Conservation (phyloP, 2,888 invertebrate species). For the Eupelmus urozonus region DNA sequence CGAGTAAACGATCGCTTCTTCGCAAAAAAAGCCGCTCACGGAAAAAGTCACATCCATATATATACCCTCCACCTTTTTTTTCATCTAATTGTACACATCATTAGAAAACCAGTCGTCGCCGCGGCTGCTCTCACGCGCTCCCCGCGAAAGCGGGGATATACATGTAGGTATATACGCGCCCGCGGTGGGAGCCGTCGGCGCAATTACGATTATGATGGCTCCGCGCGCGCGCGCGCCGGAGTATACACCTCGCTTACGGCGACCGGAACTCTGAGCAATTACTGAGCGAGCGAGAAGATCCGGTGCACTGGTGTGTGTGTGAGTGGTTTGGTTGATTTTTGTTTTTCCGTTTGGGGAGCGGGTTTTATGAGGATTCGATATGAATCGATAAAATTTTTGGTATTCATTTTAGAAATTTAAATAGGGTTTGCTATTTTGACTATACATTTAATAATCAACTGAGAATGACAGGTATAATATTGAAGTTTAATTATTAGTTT, state of each 20-base stretch:
- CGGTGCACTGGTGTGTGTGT: too few species aligned
- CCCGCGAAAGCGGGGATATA: neutral
- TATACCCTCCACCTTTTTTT: neutral
- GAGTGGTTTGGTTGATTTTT: too few species aligned
- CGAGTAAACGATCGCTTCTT: neutral
- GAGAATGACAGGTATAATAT: too few species aligned
- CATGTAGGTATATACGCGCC: conserved; percentile 8
- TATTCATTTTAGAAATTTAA: too few species aligned
- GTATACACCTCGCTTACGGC: neutral
- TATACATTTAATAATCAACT: too few species aligned
- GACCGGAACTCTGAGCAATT: conserved; percentile 52
- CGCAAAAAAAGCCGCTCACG: too few species aligned
- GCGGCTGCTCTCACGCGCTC: conserved; percentile 36
- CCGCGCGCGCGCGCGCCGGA: neutral
- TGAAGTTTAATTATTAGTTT: too few species aligned
- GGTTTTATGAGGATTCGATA: too few species aligned
- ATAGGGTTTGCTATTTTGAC: too few species aligned
- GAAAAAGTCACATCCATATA: too few species aligned
- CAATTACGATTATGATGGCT: conserved; percentile 56
- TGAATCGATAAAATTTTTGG: too few species aligned
- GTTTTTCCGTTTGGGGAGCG: too few species aligned
- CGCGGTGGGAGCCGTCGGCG: conserved; percentile 40
- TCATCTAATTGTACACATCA: conserved; percentile 26
- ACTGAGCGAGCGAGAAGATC: conserved; percentile 41
- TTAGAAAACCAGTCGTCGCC: conserved; percentile 34